phyloP scores from a whole-genome alignment of 2,797 vertebrate genomes.

The Acipenser transmontanus region DNA sequence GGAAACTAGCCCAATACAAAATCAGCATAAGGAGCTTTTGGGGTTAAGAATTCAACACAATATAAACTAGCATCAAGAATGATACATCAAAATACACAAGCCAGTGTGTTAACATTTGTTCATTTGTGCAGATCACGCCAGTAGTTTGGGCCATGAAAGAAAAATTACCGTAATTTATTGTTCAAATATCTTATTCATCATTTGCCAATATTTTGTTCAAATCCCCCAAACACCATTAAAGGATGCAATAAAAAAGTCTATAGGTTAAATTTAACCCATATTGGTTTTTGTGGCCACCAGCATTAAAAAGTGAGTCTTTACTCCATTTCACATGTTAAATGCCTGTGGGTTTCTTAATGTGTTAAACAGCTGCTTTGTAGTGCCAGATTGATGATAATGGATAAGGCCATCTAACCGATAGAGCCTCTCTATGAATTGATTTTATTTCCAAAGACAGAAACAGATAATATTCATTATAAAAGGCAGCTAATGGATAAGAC shows the following conservation, averaged over 20 bases:
- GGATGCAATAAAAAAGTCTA: slow-evolving; percentile 46
- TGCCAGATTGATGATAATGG: slow-evolving; percentile 61
- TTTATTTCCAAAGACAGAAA: slow-evolving; percentile 58
- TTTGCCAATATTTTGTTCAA: slow-evolving; percentile 52
- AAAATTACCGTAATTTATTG: slow-evolving; percentile 42
- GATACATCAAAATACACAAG: no score
- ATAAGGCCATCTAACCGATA: slow-evolving; percentile 60
- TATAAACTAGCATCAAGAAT: no score
- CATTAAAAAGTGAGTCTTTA: slow-evolving; percentile 66
- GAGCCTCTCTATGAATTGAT: slow-evolving; percentile 62
- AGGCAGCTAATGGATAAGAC: slow-evolving; percentile 56
- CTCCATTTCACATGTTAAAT: slow-evolving; percentile 54
- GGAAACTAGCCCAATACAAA: no score
- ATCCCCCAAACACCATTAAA: slow-evolving; percentile 38
- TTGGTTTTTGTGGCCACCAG: slow-evolving; percentile 67
- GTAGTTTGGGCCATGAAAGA: slow-evolving; percentile 36
- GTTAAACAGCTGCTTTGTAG: slow-evolving; percentile 57
- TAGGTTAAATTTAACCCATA: slow-evolving; percentile 56
- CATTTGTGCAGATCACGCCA: no score
- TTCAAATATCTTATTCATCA: slow-evolving; percentile 28
- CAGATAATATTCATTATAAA: slow-evolving; percentile 64
- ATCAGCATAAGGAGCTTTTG: no score
- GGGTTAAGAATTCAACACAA: no score
- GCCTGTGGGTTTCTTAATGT: slow-evolving; percentile 65
- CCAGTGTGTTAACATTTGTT: no score